Percentiles rank a stretch among this genome's conserved stretches.
Evolutionary conservation across 2,113 vertebrate genomes (phyloP).

Genomic region (Cyrtonyx montezumae): DNA sequence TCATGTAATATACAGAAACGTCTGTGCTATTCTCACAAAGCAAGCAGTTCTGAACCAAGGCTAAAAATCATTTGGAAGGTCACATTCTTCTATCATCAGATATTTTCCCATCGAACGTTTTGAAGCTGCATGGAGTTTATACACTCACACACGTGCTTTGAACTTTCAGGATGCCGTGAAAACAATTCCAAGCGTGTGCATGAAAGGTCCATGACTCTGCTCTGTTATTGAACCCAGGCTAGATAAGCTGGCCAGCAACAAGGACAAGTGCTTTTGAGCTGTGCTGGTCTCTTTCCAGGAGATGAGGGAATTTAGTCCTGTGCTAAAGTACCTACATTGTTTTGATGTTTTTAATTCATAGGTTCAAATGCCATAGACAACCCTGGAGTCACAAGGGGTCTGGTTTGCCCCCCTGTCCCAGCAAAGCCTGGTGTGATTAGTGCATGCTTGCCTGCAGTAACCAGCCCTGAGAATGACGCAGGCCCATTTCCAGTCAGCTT

Average conservation of each 20-base stretch:
- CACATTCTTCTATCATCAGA: neutral
- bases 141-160: neutral
- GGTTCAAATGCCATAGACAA: neutral
- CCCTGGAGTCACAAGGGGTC: neutral
- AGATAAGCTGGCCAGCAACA: neutral
- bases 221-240: neutral
- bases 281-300: neutral
- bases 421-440: neutral
- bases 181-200: neutral
- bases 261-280: neutral
- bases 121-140: neutral
- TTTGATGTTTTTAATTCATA: neutral
- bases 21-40: constrained; percentile 30
- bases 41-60: constrained; percentile 3
- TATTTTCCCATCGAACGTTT: neutral
- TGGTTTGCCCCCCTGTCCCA: neutral
- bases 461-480: neutral
- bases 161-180: neutral
- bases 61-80: constrained; percentile 34
- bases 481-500: neutral
- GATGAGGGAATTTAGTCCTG: neutral
- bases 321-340: neutral
- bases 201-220: neutral
- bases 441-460: neutral
- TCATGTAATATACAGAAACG: constrained; percentile 21